Conservation (phyloP, 92 coral and sea anemone genomes). For the Phymanthus crucifer region DNA sequence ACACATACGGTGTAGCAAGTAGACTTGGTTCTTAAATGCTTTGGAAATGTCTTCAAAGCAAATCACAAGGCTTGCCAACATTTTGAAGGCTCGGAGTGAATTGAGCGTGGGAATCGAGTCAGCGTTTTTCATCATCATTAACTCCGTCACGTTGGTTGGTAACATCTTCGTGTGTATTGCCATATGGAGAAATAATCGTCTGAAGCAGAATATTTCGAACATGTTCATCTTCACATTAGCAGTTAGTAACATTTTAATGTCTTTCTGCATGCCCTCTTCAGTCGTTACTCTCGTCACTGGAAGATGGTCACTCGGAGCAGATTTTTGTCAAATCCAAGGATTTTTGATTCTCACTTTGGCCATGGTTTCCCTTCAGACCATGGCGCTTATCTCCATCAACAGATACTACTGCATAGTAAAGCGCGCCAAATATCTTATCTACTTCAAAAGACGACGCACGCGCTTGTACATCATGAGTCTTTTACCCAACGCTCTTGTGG, state of each 20-base stretch:
- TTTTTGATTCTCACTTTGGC: constrained; percentile 61
- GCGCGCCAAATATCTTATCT: constrained; percentile 34
- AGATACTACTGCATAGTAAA: constrained; percentile 60
- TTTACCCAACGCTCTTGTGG: constrained; percentile 52
- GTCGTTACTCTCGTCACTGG: constrained; percentile 50
- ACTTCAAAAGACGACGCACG: constrained; percentile 45
- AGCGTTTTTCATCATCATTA: constrained; percentile 11
- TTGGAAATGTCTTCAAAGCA: not conserved
- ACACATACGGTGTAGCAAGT: not conserved
- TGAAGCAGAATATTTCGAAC: constrained; percentile 59
- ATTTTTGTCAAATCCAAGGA: constrained; percentile 59
- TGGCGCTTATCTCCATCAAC: constrained; percentile 65
- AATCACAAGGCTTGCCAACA: not conserved
- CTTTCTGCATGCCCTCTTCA: constrained; percentile 67
- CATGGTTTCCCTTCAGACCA: constrained; percentile 53
- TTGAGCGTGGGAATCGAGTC: not conserved
- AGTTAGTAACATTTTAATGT: constrained; percentile 58
- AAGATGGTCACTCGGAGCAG: constrained; percentile 38
- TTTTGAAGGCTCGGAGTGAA: not conserved
- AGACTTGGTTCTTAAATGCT: not conserved
- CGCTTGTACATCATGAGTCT: constrained; percentile 29
- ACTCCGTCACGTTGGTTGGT: constrained; percentile 44
- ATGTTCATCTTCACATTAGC: constrained; percentile 66
- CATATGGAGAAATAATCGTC: constrained; percentile 57
- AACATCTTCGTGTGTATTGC: constrained; percentile 64